Evolutionary conservation across 2,888 invertebrate genomes (phyloP).

Genomic region (Megaustenia siamemsis): DNA sequence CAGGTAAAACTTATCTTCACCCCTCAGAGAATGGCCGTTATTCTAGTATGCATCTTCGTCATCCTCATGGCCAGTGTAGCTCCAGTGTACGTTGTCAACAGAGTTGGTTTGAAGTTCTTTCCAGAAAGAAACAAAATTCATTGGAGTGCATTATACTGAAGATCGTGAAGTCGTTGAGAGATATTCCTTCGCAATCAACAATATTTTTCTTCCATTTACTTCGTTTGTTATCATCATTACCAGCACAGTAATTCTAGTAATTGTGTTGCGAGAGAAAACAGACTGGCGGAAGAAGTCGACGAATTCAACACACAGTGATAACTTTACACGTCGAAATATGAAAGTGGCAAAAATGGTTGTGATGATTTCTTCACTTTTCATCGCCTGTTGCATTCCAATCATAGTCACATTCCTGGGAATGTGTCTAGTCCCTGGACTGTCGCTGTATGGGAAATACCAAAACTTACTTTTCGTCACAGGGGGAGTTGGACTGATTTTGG

Average conservation of each 20-base stretch:
- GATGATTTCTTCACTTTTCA: constrained; percentile 19
- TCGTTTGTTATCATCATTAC: background rate
- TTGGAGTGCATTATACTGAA: too few relatives aligned
- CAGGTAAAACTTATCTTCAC: background rate
- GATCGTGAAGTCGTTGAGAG: background rate
- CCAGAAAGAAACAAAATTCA: background rate
- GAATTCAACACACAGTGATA: background rate
- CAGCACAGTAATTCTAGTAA: background rate
- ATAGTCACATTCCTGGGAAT: background rate
- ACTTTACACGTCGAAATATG: background rate
- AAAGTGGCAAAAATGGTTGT: constrained; percentile 32
- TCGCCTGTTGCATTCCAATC: background rate
- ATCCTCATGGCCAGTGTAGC: background rate
- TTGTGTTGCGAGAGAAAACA: background rate
- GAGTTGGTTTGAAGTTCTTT: background rate
- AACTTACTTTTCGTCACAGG: background rate
- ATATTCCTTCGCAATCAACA: background rate
- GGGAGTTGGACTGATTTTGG: background rate
- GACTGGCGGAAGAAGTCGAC: background rate
- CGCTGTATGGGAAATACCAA: background rate
- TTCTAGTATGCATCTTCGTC: background rate
- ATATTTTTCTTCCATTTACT: background rate
- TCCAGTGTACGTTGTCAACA: background rate
- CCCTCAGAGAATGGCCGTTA: background rate
- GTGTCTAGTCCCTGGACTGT: background rate